Percentiles rank a stretch among this genome's conserved stretches.
phyloP scores from a whole-genome alignment of 2,797 vertebrate species.

The Rhyacichthys aspro region DNA sequence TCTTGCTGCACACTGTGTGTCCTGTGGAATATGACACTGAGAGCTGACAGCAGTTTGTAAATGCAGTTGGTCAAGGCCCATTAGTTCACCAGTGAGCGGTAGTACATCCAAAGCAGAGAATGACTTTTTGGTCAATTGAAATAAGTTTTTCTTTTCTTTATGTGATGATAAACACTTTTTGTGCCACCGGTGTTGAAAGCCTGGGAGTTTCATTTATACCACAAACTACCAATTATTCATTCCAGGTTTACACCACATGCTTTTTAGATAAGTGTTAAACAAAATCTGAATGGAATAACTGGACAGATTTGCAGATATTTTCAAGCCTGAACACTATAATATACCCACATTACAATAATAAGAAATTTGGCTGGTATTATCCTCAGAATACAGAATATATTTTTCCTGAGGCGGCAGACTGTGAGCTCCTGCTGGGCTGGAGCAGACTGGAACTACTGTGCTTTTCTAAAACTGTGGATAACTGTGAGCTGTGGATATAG shows the following conservation, averaged over 20 bases:
- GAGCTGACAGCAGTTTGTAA: constrained; percentile 63
- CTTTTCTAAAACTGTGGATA: constrained; percentile 8
- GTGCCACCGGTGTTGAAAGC: constrained; percentile 26
- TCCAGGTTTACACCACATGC: not conserved
- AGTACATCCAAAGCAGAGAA: constrained; percentile 64
- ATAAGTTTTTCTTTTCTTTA: constrained; percentile 44
- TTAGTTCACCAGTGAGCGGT: constrained; percentile 67
- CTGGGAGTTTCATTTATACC: constrained; percentile 12
- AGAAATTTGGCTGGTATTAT: constrained; percentile 33
- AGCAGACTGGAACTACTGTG: constrained; percentile 14
- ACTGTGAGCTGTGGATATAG: not conserved
- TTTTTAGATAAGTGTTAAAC: not conserved
- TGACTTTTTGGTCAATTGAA: constrained; percentile 65
- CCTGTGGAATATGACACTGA: constrained; percentile 39
- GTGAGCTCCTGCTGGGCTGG: constrained; percentile 20
- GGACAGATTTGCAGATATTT: constrained; percentile 16
- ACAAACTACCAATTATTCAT: too few species aligned
- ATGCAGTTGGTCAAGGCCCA: constrained; percentile 71
- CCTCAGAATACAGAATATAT: constrained; percentile 26
- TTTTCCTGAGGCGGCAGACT: constrained; percentile 30
- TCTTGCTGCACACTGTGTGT: constrained; percentile 13
- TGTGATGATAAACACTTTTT: constrained; percentile 48
- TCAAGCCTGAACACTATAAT: constrained; percentile 7
- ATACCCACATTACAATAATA: constrained; percentile 24
- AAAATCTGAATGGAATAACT: constrained; percentile 11